Evolutionary conservation across 2,888 invertebrate genomes (phyloP), one percentile per base, ranked within the genome.

Genomic region (Spatulosminthurus flaviceps): DNA sequence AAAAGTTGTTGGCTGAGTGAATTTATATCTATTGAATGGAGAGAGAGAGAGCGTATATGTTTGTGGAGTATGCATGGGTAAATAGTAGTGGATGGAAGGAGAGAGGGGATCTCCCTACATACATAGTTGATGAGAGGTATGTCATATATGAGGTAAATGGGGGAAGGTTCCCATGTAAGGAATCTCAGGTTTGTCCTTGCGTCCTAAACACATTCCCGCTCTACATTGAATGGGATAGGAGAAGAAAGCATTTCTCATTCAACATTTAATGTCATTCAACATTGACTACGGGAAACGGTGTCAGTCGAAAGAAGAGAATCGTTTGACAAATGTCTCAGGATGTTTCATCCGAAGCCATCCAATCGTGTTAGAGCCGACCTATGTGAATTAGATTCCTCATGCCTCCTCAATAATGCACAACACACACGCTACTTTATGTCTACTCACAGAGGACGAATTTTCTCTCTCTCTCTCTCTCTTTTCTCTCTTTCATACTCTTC

Each of bases 191-290:
- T 71, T 24, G 16, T 41, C 16, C n/a, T 51, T 51, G 16, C 51
- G 2, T 51, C 16, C 16, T 11, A 11, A 11, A 51, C n/a, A 51
- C 51, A 51, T 13, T 51, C 51, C 16, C 42, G 71, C 4, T 19
- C 24, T 64, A 64, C 51, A 51, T 22, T 64, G 64, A 64, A 64
- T 64, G 64, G 41, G 64, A 71, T 34, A 76, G 79, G 79, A 76
- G 51, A 73, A 77, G 77, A 78, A 75, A 70, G 75, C 74, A 78
- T 80, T 80, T 80, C 78, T 80, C 80, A 80, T 80, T 80, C 80
- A 80, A 80, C 80, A 80, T 80, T 80, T 80, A 80, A 74, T 78
- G 80, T 80, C 78, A 80, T 80, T 80, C 80, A 80, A 80, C 78
- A 80, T 80, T 80, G 77, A 80, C 67, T 77, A 80, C 75, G 74